Base-by-base conservation (phyloP, 1,140 invertebrate genomes). In the Caenorhabditis latens region DNA sequence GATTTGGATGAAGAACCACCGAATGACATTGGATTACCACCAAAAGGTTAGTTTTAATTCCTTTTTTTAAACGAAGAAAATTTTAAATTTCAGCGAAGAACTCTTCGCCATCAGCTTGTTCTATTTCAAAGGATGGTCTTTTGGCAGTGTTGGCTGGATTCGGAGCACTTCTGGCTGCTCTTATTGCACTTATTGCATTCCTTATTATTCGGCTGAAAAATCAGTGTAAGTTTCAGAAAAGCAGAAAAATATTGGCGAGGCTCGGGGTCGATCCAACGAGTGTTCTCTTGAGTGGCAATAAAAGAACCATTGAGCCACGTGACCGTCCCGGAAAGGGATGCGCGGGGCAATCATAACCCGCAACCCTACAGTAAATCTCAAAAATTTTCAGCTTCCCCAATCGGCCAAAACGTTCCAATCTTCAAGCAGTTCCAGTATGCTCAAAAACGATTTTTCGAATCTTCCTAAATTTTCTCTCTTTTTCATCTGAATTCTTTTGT, bases 1-100 rank as follows among this genome's bases (percentile, higher is more conserved):
- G 91, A 92, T 89, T 55, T 92, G 55, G 91, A 92, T 65, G 91
- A 92, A 86, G 91, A 90, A 46, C 91, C 91, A 8, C 91, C 90
- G 5, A 48, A 43, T 53, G 57, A 40, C 42, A 63, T 58, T 16
- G 84, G 63, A 84, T 21, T 21, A 53, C 32, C 32, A 32, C 32
- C 57, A 48, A 57, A 83, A 83, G 40, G 43, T 75, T 4, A 50
- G n/a, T n/a, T n/a, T n/a, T 48, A 42, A 21, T 11, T 0, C 4
- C 0, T 58, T 21, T 6, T n/a, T 21, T 14, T 58, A n/a, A 19
- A 7, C 2, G 1, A 0, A 1, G 7, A n/a, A 58, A n/a, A 58
- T 58, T 2, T 7, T 58, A n/a, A 58, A 58, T 79, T 79, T 24
- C 71, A 79, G 71, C 43, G 6, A 71, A 71, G n/a, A 32, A n/a